Conservation (phyloP, 2,888 invertebrate genomes). For the Malthinus flaveolus region DNA sequence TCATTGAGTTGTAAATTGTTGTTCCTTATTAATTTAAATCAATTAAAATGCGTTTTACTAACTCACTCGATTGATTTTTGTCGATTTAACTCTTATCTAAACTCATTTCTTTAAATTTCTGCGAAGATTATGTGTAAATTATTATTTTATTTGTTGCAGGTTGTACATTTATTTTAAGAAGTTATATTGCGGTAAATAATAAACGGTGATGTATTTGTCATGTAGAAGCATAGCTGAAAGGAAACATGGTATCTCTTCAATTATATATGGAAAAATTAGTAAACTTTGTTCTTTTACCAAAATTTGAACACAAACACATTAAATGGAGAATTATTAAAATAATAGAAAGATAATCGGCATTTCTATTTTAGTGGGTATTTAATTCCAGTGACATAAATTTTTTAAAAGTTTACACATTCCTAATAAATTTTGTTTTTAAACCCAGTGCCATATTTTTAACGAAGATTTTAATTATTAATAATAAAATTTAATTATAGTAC, state of each 20-base stretch:
- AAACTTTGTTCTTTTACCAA: constrained; percentile 38
- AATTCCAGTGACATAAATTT: constrained; percentile 16
- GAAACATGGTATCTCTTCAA: constrained; percentile 36
- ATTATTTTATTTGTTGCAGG: constrained; percentile 18
- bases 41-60: no score
- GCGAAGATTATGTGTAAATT: no score
- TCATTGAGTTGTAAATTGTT: no score
- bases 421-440: constrained; percentile 8
- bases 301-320: constrained; percentile 75
- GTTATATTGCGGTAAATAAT: constrained; percentile 16
- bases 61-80: no score
- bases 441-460: constrained; percentile 35
- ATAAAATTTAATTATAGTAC: constrained; percentile 18
- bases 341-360: constrained; percentile 44
- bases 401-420: constrained; percentile 20
- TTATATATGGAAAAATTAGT: constrained; percentile 35
- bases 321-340: constrained; percentile 70
- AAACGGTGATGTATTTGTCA: constrained; percentile 46
- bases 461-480: constrained; percentile 6
- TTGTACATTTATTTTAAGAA: constrained; percentile 11
- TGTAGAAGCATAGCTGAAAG: constrained; percentile 31
- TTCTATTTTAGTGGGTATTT: constrained; percentile 9
- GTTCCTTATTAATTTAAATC: no score
- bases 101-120: no score
- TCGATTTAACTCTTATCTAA: no score